Evolutionary conservation across 30 jellyfish, hydroid and myxozoan genomes (phyloP).

Genomic region (Aurelia aurita complex sp. Pacific): DNA sequence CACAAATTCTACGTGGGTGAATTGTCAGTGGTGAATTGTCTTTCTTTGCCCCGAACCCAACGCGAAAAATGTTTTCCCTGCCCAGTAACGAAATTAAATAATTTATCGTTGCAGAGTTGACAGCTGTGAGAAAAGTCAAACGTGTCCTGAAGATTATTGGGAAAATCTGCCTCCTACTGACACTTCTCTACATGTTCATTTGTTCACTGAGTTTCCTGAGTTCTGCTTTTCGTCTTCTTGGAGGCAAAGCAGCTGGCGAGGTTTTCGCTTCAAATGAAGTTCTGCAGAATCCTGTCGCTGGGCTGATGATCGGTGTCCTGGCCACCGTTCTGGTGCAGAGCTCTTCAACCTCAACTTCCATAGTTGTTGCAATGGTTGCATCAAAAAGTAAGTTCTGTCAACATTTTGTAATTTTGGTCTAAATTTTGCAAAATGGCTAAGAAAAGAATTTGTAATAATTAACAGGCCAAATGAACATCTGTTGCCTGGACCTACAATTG

Average conservation of each 20-base stretch:
- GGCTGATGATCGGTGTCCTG: slow-evolving; percentile 92
- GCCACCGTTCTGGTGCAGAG: slow-evolving; percentile 96
- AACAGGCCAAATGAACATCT: too few relatives aligned
- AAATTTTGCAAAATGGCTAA: too few relatives aligned
- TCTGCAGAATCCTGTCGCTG: slow-evolving; percentile 87
- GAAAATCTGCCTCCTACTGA: slow-evolving; percentile 54
- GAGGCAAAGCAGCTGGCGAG: slow-evolving; percentile 97
- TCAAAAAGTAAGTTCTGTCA: slow-evolving; percentile 72
- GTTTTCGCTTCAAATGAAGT: slow-evolving; percentile 84
- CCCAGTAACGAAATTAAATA: not conserved
- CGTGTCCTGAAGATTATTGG: slow-evolving; percentile 56
- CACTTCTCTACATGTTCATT: slow-evolving; percentile 81
- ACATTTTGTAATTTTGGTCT: too few relatives aligned
- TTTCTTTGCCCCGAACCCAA: too few relatives aligned
- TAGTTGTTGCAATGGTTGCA: slow-evolving; percentile 96
- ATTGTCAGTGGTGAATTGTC: too few relatives aligned
- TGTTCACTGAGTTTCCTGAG: slow-evolving; percentile 95
- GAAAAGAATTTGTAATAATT: too few relatives aligned
- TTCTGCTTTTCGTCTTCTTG: slow-evolving; percentile 92
- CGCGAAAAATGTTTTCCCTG: not conserved
- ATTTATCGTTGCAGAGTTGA: slow-evolving; percentile 43
- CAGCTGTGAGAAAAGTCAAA: slow-evolving; percentile 25
- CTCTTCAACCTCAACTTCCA: slow-evolving; percentile 94
- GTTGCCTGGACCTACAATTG: too few relatives aligned
- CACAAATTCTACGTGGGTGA: too few relatives aligned